These are phyloP conservation scores for Drosophila guanche DNA, from an alignment of 1,140 invertebrate genomes.

Conservation along the genomic window DNA sequence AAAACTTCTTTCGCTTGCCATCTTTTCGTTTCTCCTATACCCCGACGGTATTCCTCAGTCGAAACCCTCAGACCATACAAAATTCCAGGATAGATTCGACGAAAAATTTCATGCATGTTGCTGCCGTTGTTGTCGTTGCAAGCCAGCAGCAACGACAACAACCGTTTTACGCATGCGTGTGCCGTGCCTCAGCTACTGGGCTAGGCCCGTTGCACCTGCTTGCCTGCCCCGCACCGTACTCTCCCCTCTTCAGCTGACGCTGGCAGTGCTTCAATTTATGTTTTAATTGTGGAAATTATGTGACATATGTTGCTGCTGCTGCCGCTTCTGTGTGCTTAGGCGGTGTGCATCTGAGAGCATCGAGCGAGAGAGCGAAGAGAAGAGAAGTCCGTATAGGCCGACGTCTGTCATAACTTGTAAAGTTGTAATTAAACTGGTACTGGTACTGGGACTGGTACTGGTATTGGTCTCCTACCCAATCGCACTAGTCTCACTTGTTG, in stretches of 20 bases:
- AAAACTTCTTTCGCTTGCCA: no score
- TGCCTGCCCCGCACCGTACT: not conserved
- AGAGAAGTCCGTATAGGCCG: constrained; percentile 27
- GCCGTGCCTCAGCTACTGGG: constrained; percentile 48
- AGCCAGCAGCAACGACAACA: constrained; percentile 51
- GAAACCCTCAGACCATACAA: not conserved
- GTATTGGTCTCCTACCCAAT: constrained; percentile 1
- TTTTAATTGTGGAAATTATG: constrained; percentile 81
- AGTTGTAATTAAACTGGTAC: constrained; percentile 76
- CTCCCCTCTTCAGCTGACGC: constrained; percentile 25
- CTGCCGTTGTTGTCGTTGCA: constrained; percentile 52
- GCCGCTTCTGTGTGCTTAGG: constrained; percentile 28
- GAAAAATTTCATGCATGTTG: constrained; percentile 71
- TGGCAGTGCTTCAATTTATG: constrained; percentile 72
- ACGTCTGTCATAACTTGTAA: constrained; percentile 75
- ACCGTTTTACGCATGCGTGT: constrained; percentile 80
- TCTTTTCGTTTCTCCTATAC: no score
- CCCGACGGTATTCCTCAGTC: constrained; percentile 6
- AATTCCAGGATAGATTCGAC: constrained; percentile 13
- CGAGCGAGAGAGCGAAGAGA: not conserved
- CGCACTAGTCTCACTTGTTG: constrained; percentile 23
- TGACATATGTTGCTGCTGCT: constrained; percentile 64
- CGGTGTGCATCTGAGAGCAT: constrained; percentile 40
- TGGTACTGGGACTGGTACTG: constrained; percentile 49
- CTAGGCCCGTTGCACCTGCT: constrained; percentile 61